Percentiles rank a stretch among this genome's conserved stretches.
These are phyloP conservation scores for Muscidifurax raptorellus DNA, from an alignment of 1,140 invertebrate species.

Conservation along the genomic window DNA sequence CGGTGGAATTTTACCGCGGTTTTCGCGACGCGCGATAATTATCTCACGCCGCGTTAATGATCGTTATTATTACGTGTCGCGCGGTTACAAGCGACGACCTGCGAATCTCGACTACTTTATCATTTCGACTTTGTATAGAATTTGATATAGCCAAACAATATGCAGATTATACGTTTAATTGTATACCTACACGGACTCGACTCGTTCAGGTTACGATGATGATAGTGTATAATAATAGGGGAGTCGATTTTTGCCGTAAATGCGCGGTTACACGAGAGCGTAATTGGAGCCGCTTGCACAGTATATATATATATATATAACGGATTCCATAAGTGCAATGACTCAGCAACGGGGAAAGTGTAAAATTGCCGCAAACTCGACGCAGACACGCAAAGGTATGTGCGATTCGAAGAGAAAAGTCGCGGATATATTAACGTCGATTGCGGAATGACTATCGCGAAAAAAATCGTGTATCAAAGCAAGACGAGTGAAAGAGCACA, in stretches of 20 bases:
- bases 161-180: too few relatives aligned
- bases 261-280: background rate
- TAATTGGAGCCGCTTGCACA: background rate
- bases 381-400: background rate
- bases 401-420: background rate
- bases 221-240: background rate
- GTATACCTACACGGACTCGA: too few relatives aligned
- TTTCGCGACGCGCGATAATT: constrained; percentile 2
- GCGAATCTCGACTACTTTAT: background rate
- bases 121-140: background rate
- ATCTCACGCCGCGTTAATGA: background rate
- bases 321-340: too few relatives aligned
- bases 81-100: background rate
- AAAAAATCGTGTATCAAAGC: background rate
- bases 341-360: background rate
- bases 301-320: too few relatives aligned
- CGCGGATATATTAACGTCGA: background rate
- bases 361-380: background rate
- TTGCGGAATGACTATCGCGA: background rate
- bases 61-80: background rate
- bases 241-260: background rate
- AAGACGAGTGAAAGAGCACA: background rate
- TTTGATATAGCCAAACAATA: background rate
- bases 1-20: background rate
- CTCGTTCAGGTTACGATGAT: too few relatives aligned